Percentiles rank a stretch among this genome's conserved stretches.
Conservation (phyloP, 2,797 vertebrate genomes). For the Chiroxiphia lanceolata region DNA sequence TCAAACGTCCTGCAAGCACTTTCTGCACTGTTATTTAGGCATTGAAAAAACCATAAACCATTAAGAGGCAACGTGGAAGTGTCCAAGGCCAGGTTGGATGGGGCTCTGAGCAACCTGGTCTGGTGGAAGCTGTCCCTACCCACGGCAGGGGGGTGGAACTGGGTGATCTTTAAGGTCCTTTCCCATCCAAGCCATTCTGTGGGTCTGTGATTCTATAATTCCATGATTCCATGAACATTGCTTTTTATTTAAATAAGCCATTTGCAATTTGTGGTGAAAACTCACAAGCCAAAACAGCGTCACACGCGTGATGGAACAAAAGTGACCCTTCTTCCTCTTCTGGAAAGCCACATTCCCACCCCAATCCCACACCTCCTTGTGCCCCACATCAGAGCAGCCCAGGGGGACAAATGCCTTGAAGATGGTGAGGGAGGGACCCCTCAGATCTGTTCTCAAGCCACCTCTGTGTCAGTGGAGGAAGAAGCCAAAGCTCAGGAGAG, state of each 20-base stretch:
- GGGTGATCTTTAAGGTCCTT: neutral
- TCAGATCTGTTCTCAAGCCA: neutral
- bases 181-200: neutral
- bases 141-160: neutral
- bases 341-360: neutral
- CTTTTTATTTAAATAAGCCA: neutral
- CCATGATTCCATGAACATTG: neutral
- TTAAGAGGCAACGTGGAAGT: neutral
- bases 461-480: neutral
- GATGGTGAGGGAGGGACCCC: neutral
- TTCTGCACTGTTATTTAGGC: neutral
- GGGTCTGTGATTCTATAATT: neutral
- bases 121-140: neutral
- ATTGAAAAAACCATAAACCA: neutral
- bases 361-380: neutral
- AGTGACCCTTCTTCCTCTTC: neutral
- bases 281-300: neutral
- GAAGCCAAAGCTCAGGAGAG: neutral
- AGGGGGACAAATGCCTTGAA: neutral
- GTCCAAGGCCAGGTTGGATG: neutral
- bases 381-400: neutral
- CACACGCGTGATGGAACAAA: neutral
- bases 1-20: neutral
- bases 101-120: neutral
- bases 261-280: neutral